Evolutionary conservation across 2,113 vertebrate species (phyloP).

Genomic region (Telmatochromis bifrenatus): DNA sequence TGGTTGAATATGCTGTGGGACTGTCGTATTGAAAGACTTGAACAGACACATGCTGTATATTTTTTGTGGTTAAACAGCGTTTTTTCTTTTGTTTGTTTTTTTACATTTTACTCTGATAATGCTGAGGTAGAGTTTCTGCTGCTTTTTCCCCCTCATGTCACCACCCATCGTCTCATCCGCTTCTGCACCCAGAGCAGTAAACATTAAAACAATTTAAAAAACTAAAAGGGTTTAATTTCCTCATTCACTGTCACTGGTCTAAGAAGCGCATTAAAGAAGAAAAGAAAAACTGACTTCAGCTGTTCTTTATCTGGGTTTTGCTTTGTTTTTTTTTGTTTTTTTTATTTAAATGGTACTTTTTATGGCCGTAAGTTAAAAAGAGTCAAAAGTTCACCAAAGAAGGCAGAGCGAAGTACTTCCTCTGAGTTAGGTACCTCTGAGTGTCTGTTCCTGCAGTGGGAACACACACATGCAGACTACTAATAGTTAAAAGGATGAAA

Average conservation of each 20-base stretch:
- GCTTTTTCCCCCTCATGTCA: fast-evolving
- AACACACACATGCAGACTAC: not conserved
- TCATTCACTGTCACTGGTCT: not conserved
- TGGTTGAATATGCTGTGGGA: not conserved
- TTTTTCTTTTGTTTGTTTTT: not conserved
- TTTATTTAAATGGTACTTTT: not conserved
- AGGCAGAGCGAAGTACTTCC: fast-evolving
- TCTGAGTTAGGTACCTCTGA: not conserved
- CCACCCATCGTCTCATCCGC: fast-evolving
- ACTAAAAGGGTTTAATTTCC: not conserved
- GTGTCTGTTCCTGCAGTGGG: not conserved
- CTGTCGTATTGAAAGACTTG: not conserved
- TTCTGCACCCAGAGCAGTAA: not conserved
- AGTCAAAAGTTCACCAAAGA: not conserved
- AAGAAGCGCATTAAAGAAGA: not conserved
- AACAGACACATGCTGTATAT: not conserved
- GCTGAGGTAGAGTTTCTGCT: not conserved
- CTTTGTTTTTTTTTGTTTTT: fast-evolving
- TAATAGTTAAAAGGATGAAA: not conserved
- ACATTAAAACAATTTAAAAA: not conserved
- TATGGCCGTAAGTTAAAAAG: not conserved
- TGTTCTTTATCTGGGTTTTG: not conserved
- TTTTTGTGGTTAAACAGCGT: not conserved
- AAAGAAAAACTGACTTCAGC: not conserved
- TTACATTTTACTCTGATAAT: not conserved